Evolutionary conservation across 1,140 invertebrate species (phyloP).

Genomic region (Metopolophium dirhodum): DNA sequence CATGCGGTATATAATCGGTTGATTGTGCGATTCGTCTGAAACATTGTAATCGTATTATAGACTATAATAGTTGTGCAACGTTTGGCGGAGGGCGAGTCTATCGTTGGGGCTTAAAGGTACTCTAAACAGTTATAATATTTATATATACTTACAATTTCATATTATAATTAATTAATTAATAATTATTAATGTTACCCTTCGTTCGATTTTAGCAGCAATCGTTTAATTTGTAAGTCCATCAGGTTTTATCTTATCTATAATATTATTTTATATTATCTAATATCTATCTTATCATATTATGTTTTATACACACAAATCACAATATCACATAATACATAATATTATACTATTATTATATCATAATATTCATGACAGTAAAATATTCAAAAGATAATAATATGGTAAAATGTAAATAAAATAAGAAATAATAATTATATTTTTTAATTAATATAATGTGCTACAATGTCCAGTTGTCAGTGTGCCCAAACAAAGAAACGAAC

Average conservation of each 20-base stretch:
- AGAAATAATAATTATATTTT: neutral
- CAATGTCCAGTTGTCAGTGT: neutral
- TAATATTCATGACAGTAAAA: neutral
- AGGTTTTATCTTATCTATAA: neutral
- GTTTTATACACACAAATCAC: too few species aligned
- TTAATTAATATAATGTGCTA: neutral
- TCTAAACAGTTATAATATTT: neutral
- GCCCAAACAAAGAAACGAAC: neutral
- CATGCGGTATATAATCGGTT: neutral
- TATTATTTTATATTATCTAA: neutral
- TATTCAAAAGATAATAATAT: neutral
- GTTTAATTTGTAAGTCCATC: neutral
- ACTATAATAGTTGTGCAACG: neutral
- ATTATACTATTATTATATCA: neutral
- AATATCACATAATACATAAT: neutral
- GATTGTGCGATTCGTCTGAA: neutral
- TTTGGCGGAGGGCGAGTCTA: neutral
- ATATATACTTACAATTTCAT: neutral
- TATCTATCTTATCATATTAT: neutral
- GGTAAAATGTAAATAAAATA: neutral
- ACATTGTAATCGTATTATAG: neutral
- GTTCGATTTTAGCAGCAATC: neutral
- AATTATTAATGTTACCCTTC: neutral
- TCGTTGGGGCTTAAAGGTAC: neutral
- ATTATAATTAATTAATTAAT: neutral